A percentile compares a stretch with the other conserved stretches of the same genome.
phyloP scores from a whole-genome alignment of 2,113 vertebrate genomes.

The Narcine bancroftii region DNA sequence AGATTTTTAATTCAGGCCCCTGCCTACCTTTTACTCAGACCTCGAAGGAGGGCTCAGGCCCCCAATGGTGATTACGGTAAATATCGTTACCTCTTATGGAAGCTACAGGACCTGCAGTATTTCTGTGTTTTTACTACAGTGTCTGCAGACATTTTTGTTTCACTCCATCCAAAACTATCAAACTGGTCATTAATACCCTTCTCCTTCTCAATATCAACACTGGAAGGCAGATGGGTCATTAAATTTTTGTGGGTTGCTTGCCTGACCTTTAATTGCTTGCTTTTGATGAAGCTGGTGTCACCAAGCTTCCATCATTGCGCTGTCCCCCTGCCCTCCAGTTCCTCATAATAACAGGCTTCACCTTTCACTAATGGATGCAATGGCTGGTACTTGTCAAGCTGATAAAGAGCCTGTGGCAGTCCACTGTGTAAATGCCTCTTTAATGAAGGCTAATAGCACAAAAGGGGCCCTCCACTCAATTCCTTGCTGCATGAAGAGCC shows the following conservation, averaged over 20 bases:
- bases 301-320: neutral
- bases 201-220: neutral
- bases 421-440: slow-evolving; percentile 1
- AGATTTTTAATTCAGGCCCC: too few relatives aligned
- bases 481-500: neutral
- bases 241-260: neutral
- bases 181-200: neutral
- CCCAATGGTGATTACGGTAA: too few relatives aligned
- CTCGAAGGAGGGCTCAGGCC: too few relatives aligned
- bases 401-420: slow-evolving; percentile 15
- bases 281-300: neutral
- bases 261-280: neutral
- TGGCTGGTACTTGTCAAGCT: neutral
- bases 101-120: too few relatives aligned
- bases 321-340: neutral
- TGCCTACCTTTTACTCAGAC: too few relatives aligned
- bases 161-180: neutral
- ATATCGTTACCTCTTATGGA: too few relatives aligned
- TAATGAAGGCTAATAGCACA: slow-evolving; percentile 5
- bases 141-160: neutral
- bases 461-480: neutral
- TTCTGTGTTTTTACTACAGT: neutral
- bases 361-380: slow-evolving; percentile 20
- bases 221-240: neutral
- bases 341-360: slow-evolving; percentile 14